A percentile compares a stretch with the other conserved stretches of the same genome.
Evolutionary conservation across 2,797 vertebrate species (phyloP).

Genomic region (Selene dorsalis): DNA sequence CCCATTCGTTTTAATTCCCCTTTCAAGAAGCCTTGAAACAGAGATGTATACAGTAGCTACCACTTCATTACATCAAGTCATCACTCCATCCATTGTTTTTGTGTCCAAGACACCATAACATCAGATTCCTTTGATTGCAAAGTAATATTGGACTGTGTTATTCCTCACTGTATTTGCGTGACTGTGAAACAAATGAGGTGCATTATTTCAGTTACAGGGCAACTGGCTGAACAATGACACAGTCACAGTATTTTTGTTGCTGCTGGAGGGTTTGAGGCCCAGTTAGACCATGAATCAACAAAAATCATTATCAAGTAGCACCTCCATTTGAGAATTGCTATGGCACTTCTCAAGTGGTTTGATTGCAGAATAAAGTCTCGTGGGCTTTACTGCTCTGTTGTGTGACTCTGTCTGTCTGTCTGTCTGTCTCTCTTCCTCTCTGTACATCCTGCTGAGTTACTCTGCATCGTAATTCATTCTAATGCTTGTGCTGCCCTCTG

Average conservation of each 20-base stretch:
- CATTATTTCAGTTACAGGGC: conserved; percentile 45
- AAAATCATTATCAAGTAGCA: conserved; percentile 40
- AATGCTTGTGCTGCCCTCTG: conserved; percentile 81
- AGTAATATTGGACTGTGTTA: conserved; percentile 33
- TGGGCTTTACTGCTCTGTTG: conserved; percentile 62
- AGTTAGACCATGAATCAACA: conserved; percentile 30
- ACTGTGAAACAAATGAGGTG: conserved; percentile 35
- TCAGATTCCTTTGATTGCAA: conserved; percentile 20
- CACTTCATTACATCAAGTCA: conserved; percentile 67
- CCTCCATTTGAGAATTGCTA: conserved; percentile 60
- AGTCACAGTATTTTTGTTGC: conserved; percentile 20
- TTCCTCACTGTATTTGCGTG: conserved; percentile 32
- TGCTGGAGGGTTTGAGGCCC: conserved; percentile 27
- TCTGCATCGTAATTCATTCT: conserved; percentile 66
- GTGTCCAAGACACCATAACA: conserved; percentile 42
- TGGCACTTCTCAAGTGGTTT: conserved; percentile 69
- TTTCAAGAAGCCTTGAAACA: conserved; percentile 71
- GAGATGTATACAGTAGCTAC: conserved; percentile 85
- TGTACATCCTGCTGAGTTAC: conserved; percentile 57
- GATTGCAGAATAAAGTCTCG: conserved; percentile 69
- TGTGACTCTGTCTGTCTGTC: conserved; percentile 11
- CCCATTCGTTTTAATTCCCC: conserved; percentile 31
- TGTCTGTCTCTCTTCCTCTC: conserved; percentile 16
- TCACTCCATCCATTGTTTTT: conserved; percentile 65
- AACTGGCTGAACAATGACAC: conserved; percentile 42